These are phyloP conservation scores for Meliscaeva auricollis DNA, from an alignment of 2,888 invertebrate species.

Conservation along the genomic window DNA sequence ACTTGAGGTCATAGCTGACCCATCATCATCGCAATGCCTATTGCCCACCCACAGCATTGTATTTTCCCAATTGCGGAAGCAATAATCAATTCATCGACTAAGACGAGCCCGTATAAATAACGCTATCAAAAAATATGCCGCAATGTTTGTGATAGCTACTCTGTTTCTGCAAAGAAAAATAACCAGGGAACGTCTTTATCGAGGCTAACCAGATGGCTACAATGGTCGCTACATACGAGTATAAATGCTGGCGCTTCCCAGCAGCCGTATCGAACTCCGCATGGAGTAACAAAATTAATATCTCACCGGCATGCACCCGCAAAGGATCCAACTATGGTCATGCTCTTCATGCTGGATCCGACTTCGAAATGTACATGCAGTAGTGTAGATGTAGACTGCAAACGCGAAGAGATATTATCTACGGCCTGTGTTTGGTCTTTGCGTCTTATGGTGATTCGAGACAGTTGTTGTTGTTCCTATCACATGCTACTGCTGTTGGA, in stretches of 20 bases:
- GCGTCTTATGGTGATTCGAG: constrained; percentile 41
- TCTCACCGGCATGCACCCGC: constrained; percentile 26
- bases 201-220: constrained; percentile 41
- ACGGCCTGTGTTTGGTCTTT: constrained; percentile 23
- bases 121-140: neutral
- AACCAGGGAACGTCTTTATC: constrained; percentile 44
- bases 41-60: constrained; percentile 56
- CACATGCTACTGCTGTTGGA: constrained; percentile 14
- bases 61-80: constrained; percentile 50
- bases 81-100: constrained; percentile 44
- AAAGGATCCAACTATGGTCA: constrained; percentile 47
- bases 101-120: constrained; percentile 18
- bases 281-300: constrained; percentile 43
- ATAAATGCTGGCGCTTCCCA: constrained; percentile 61
- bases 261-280: constrained; percentile 35
- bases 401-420: constrained; percentile 53
- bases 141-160: constrained; percentile 6
- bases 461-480: constrained; percentile 24
- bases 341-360: constrained; percentile 36
- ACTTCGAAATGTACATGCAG: constrained; percentile 28
- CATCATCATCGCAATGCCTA: constrained; percentile 40
- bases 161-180: constrained; percentile 17
- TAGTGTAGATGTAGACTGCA: neutral
- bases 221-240: constrained; percentile 27
- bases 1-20: constrained; percentile 43